Evolutionary conservation across 23 tunicate genomes (phyloP), one percentile per base, ranked within the genome.

Genomic region (Trididemnum nubilum): DNA sequence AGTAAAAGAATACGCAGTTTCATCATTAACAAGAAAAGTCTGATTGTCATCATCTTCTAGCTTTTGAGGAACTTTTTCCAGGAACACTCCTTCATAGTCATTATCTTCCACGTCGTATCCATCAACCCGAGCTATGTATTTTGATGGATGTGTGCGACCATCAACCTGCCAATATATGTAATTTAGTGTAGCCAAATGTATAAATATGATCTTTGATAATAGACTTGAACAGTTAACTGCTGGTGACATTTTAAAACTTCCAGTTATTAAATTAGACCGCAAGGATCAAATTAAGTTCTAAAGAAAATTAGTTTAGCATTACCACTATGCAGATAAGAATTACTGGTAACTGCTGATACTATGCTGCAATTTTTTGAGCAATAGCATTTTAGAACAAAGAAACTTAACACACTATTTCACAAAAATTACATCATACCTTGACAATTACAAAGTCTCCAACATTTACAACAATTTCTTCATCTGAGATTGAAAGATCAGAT

Each of bases 71-170:
- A n/a, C 78, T 39, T 73, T 73, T n/a, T 73, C 58, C 78, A 73
- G 25, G 31, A 73, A 73, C 4, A 73, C 78, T n/a, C 78, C 78
- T 73, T 73, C 78, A 24, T 73, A 73, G 31, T 73, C 78, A 69
- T 33, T 33, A 69, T 69, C 74, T 34, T 69, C 37, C 39, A 28
- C 74, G 39, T 73, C 78, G 25, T 73, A 73, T 73, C 27, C 9
- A 73, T 40, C 58, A 19, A 73, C 24, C 58, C 78, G 78, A 2
- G 78, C 78, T 7, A 73, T 39, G 58, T 40, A 73, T 39, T 39
- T 73, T 31, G 25, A 38, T n/a, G 58, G 9, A 26, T 31, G 78
- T 38, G 28, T 19, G 58, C 58, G 57, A 15, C 78, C 78, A 73
- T 38, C 78, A 37, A 73, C 78, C 78, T 73, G 78, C 31, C 12